Percentiles rank a stretch among this genome's conserved stretches.
These are phyloP conservation scores for Phoxinus dragarum DNA, from an alignment of 2,797 vertebrate genomes.

Conservation along the genomic window DNA sequence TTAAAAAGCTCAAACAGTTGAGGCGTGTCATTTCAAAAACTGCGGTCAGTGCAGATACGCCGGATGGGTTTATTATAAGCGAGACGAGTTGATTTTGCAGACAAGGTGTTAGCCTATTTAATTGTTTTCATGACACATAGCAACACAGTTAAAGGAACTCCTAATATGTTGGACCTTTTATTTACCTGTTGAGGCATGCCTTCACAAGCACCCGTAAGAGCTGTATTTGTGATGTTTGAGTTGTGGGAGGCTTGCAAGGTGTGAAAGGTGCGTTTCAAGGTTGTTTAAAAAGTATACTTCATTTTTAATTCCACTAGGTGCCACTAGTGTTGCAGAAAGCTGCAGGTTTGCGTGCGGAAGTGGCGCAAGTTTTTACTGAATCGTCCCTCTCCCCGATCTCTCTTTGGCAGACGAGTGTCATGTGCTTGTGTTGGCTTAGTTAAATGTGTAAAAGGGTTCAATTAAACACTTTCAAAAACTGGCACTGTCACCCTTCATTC, in stretches of 20 bases:
- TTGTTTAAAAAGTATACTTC: not conserved
- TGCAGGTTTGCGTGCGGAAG: not conserved
- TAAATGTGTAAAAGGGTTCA: constrained; percentile 70
- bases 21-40: not conserved
- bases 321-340: not conserved
- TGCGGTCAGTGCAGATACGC: not conserved
- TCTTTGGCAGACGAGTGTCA: constrained; percentile 7
- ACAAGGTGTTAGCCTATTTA: not conserved
- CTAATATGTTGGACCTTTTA: not conserved
- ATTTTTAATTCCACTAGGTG: not conserved
- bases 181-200: not conserved
- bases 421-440: constrained; percentile 53
- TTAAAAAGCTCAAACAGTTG: not conserved
- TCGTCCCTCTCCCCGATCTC: not conserved
- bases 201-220: not conserved
- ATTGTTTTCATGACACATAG: not conserved
- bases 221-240: not conserved
- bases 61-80: not conserved
- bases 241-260: not conserved
- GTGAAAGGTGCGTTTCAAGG: not conserved
- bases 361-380: not conserved
- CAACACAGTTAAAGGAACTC: not conserved
- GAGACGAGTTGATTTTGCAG: not conserved
- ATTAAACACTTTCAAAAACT: constrained; percentile 75
- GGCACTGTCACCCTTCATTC: constrained; percentile 71